Evolutionary conservation across 2,797 vertebrate species (phyloP), one percentile per base, ranked within the genome.

Genomic region (Apogon hyalosoma): DNA sequence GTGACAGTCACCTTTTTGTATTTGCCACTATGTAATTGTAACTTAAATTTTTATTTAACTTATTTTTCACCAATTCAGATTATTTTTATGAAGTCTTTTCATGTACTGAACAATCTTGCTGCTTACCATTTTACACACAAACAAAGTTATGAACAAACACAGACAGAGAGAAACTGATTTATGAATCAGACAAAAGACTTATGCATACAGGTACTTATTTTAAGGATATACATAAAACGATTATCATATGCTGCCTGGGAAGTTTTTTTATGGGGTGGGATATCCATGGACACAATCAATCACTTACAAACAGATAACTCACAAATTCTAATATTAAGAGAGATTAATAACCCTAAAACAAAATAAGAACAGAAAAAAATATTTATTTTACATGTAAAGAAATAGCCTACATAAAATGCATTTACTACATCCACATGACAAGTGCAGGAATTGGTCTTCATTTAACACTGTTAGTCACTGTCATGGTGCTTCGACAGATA

Each of bases 191-290:
- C 49, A 50, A 28, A 33, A 65, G 11, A 54, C 59, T 59, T 45
- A 72, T 54, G 49, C 28, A 63, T 64, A 9, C n/a, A 73, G 21
- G 57, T 67, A 66, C 46, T 84, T 69, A 74, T 81, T 84, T 67
- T 57, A 24, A 80, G 19, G 55, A 36, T 36, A 36, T 36, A 36
- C 33, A 69, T 42, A 65, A 47, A 19, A 41, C 50, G 49, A 71
- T 85, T 21, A 72, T 83, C 73, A 78, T 39, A 59, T 51, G 67
- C 77, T 80, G 41, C 43, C 13, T n/a, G 38, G 39, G 57, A 50
- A 11, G 28, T 31, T 31, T 36, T 33, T 36, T 36, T 28, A 21
- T 8, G 1, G 10, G 3, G 14, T 11, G 61, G 19, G 57, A 7
- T 65, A 69, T 65, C 65, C 61, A 78, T 9, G 70, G 62, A 79